Evolutionary conservation across 2,888 invertebrate species (phyloP).

Genomic region (Arge pagana): DNA sequence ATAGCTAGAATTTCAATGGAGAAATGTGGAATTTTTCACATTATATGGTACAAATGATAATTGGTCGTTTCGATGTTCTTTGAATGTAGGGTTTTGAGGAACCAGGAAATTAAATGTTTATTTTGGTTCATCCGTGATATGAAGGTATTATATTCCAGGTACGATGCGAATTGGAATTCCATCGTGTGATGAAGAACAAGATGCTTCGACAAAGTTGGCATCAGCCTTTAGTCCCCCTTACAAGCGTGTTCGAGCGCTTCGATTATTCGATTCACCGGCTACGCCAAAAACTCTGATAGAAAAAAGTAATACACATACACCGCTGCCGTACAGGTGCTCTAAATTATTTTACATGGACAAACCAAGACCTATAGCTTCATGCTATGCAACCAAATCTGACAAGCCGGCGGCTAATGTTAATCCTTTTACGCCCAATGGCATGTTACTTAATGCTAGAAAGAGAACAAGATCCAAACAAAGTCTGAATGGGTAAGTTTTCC

Average conservation of each 20-base stretch:
- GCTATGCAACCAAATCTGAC: slow-evolving; percentile 55
- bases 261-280: slow-evolving; percentile 83
- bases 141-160: slow-evolving; percentile 30
- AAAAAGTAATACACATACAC: slow-evolving; percentile 68
- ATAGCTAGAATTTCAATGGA: too few relatives aligned
- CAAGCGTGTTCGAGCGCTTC: slow-evolving; percentile 64
- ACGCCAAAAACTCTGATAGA: slow-evolving; percentile 83
- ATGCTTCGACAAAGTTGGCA: slow-evolving; percentile 43
- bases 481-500: slow-evolving; percentile 45
- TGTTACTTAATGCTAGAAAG: slow-evolving; percentile 71
- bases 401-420: slow-evolving; percentile 77
- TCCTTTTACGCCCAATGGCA: slow-evolving; percentile 81
- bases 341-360: slow-evolving; percentile 54
- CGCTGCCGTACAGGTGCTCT: slow-evolving; percentile 57
- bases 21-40: too few relatives aligned
- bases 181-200: slow-evolving; percentile 38
- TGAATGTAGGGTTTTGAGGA: too few relatives aligned
- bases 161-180: slow-evolving; percentile 43
- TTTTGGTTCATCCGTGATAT: neutral
- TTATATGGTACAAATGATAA: too few relatives aligned
- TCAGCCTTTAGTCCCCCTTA: slow-evolving; percentile 65
- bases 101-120: neutral
- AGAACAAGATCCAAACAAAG: slow-evolving; percentile 68
- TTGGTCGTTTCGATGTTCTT: too few relatives aligned
- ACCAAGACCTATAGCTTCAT: slow-evolving; percentile 54